These are phyloP conservation scores for Cosmopolites sordidus DNA, from an alignment of 2,888 invertebrate species.

Conservation along the genomic window DNA sequence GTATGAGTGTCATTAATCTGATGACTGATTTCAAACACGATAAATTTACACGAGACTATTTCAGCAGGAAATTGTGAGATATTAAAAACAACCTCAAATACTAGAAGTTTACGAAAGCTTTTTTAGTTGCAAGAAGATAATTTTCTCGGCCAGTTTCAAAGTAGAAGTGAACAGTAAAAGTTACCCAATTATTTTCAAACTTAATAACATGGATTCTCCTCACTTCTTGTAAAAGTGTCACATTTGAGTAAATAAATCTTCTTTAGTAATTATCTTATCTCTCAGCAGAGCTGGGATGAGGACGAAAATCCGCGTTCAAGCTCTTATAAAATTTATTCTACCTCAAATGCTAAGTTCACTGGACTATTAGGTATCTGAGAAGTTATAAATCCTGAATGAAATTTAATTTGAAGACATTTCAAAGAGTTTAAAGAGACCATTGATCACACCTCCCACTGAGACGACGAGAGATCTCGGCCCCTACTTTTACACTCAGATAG, in stretches of 20 bases:
- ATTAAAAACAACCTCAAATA: no score
- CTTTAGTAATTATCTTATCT: slow-evolving; percentile 27
- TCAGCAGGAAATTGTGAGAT: no score
- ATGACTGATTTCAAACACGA: no score
- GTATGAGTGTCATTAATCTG: no score
- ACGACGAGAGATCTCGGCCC: not conserved
- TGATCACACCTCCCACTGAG: slow-evolving; percentile 11
- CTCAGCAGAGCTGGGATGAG: slow-evolving; percentile 12
- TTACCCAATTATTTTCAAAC: slow-evolving; percentile 5
- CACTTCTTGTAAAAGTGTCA: slow-evolving; percentile 20
- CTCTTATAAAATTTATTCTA: slow-evolving; percentile 24
- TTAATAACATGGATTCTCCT: slow-evolving; percentile 23
- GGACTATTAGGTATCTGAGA: slow-evolving; percentile 18
- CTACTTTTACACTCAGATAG: slow-evolving; percentile 6
- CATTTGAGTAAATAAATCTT: slow-evolving; percentile 24
- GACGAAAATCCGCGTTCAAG: slow-evolving; percentile 18
- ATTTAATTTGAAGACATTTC: slow-evolving; percentile 21
- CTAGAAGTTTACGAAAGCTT: no score
- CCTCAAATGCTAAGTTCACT: slow-evolving; percentile 21
- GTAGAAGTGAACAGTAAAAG: slow-evolving; percentile 1
- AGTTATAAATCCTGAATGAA: slow-evolving; percentile 17
- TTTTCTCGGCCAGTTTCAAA: not conserved
- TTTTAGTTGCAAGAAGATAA: not conserved
- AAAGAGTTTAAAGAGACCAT: slow-evolving; percentile 14
- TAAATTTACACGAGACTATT: no score